Evolutionary conservation across 2,888 invertebrate species (phyloP).

Genomic region (Caenorhabditis angaria): DNA sequence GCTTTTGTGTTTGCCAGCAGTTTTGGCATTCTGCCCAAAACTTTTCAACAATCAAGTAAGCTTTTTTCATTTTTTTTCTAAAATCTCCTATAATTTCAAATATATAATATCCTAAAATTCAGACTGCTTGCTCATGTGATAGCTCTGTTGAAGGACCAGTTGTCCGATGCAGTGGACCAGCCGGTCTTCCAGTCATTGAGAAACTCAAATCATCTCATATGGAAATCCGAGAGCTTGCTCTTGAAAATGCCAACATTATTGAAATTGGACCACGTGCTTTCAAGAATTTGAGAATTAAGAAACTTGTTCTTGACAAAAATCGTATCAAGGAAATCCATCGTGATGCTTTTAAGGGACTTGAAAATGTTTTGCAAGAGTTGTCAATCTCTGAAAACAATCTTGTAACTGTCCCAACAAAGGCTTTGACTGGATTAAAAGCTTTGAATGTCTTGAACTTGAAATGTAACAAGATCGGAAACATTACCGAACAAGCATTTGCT

Average conservation of each 20-base stretch:
- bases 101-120: not conserved
- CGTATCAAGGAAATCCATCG: constrained; percentile 67
- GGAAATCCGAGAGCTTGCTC: constrained; percentile 67
- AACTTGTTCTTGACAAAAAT: constrained; percentile 72
- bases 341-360: constrained; percentile 79
- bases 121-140: constrained; percentile 68
- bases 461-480: constrained; percentile 73
- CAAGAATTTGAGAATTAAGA: constrained; percentile 74
- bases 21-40: constrained; percentile 63
- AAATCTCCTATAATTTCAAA: not conserved
- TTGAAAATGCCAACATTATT: constrained; percentile 71
- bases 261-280: constrained; percentile 78
- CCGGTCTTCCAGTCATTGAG: constrained; percentile 68
- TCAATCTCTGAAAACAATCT: constrained; percentile 80
- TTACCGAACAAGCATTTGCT: constrained; percentile 62
- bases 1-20: constrained; percentile 33
- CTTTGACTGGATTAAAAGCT: constrained; percentile 58
- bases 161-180: constrained; percentile 67
- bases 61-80: not conserved
- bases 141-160: constrained; percentile 72
- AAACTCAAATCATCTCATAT: constrained; percentile 64
- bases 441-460: constrained; percentile 67
- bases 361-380: constrained; percentile 82
- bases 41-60: constrained; percentile 64
- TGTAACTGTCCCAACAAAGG: constrained; percentile 75